Percentiles rank a stretch among this genome's conserved stretches.
phyloP scores from a whole-genome alignment of 2,888 invertebrate genomes.

The Parapristionchus giblindavisi region DNA sequence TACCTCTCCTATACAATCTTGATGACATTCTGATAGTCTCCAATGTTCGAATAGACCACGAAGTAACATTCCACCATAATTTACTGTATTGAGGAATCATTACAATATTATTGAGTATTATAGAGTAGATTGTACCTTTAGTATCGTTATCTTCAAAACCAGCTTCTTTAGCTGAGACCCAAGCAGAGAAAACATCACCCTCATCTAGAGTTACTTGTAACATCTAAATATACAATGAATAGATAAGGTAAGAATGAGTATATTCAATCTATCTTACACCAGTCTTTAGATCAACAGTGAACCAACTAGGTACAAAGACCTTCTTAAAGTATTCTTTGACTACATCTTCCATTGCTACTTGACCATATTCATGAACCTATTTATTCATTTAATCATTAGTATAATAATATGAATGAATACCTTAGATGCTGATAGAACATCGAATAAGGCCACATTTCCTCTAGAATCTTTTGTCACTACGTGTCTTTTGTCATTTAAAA shows the following conservation, averaged over 20 bases:
- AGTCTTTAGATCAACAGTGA: constrained; percentile 96
- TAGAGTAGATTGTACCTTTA: constrained; percentile 70
- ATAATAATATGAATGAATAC: constrained; percentile 33
- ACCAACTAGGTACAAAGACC: constrained; percentile 98
- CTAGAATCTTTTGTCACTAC: constrained; percentile 95
- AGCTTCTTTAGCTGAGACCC: constrained; percentile 96
- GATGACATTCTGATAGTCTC: constrained; percentile 72
- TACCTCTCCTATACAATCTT: constrained; percentile 31
- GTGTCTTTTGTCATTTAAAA: constrained; percentile 94
- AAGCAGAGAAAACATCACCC: constrained; percentile 95
- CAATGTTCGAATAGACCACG: constrained; percentile 95
- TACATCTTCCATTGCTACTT: constrained; percentile 80
- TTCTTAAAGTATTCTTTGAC: constrained; percentile 87
- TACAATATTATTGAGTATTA: background rate
- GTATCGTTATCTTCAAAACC: constrained; percentile 84
- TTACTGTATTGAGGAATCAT: constrained; percentile 76
- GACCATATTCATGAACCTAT: constrained; percentile 24
- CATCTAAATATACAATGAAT: constrained; percentile 77
- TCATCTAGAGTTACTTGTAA: constrained; percentile 97
- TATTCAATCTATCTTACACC: constrained; percentile 78
- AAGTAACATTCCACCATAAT: constrained; percentile 90
- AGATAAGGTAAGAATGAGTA: background rate
- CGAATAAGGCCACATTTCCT: constrained; percentile 87
- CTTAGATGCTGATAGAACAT: constrained; percentile 76
- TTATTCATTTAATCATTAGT: background rate